phyloP scores from a whole-genome alignment of 2,888 invertebrate genomes.

The Tromatobia lineatoria region DNA sequence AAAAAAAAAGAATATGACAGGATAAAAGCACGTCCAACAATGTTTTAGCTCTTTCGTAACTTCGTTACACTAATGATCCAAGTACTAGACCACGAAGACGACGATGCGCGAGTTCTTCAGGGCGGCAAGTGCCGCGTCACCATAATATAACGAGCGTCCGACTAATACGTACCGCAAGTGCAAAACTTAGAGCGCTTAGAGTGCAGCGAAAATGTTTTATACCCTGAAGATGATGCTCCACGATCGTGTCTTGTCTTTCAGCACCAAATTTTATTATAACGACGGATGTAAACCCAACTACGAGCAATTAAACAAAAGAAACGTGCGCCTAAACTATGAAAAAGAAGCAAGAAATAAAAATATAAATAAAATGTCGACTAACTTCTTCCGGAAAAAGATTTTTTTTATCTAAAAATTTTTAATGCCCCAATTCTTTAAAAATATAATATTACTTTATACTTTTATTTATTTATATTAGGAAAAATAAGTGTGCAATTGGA shows the following conservation, averaged over 20 bases:
- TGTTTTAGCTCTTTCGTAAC: conserved; percentile 33
- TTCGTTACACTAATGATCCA: conserved; percentile 57
- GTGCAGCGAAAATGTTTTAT: conserved; percentile 2
- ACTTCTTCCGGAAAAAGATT: no score
- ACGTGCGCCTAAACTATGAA: no score
- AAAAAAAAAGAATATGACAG: not conserved
- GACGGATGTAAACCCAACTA: not conserved
- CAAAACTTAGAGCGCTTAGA: not conserved
- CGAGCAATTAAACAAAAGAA: no score
- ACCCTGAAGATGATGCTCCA: conserved; percentile 8
- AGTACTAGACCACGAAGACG: conserved; percentile 16
- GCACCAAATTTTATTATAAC: conserved; percentile 39
- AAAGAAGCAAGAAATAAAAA: no score
- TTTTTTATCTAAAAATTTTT: no score
- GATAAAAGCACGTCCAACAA: conserved; percentile 32
- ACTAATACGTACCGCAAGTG: not conserved
- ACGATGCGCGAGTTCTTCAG: not conserved
- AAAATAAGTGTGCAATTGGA: no score
- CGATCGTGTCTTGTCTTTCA: not conserved
- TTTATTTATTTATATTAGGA: no score
- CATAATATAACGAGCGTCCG: conserved; percentile 29
- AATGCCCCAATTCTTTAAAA: no score
- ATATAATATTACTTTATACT: no score
- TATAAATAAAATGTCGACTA: no score
- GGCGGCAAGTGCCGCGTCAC: not conserved